These are phyloP conservation scores for Anagyrus pseudococci DNA, from an alignment of 2,888 invertebrate genomes.

Conservation along the genomic window DNA sequence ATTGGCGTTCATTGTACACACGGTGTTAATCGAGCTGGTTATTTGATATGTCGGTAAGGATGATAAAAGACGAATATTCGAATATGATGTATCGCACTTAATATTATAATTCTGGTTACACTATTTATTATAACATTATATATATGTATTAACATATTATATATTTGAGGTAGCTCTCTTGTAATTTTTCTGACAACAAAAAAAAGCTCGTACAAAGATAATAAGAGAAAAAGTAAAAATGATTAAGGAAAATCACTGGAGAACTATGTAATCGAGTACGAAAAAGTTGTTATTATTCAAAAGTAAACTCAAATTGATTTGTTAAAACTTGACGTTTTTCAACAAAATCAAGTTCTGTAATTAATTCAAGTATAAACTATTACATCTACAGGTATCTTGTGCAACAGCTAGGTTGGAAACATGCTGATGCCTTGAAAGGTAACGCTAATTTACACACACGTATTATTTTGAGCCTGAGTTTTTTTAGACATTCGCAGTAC, in stretches of 20 bases:
- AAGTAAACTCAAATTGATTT: background rate
- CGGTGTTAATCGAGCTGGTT: constrained; percentile 82
- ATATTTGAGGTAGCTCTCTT: background rate
- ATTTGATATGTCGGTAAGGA: constrained; percentile 74
- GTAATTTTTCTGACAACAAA: too few species aligned
- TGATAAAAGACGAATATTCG: background rate
- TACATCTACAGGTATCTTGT: constrained; percentile 65
- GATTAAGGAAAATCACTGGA: background rate
- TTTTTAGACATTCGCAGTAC: constrained; percentile 4
- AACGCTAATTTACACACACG: constrained; percentile 45
- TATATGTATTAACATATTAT: background rate
- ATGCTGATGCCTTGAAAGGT: constrained; percentile 69
- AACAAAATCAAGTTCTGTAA: background rate
- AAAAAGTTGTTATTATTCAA: background rate
- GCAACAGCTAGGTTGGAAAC: constrained; percentile 66
- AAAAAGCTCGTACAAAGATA: too few species aligned
- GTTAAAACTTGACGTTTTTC: background rate
- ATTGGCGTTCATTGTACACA: constrained; percentile 85
- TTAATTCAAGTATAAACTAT: constrained; percentile 15
- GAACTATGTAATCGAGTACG: background rate
- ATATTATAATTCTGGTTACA: too few species aligned
- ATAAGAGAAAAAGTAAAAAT: too few species aligned
- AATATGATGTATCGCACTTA: too few species aligned
- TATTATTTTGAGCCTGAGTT: background rate
- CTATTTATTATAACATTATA: too few species aligned